Percentiles rank a stretch among this genome's conserved stretches.
Evolutionary conservation across 2,888 invertebrate genomes (phyloP).

Genomic region (Rotaria macrura): DNA sequence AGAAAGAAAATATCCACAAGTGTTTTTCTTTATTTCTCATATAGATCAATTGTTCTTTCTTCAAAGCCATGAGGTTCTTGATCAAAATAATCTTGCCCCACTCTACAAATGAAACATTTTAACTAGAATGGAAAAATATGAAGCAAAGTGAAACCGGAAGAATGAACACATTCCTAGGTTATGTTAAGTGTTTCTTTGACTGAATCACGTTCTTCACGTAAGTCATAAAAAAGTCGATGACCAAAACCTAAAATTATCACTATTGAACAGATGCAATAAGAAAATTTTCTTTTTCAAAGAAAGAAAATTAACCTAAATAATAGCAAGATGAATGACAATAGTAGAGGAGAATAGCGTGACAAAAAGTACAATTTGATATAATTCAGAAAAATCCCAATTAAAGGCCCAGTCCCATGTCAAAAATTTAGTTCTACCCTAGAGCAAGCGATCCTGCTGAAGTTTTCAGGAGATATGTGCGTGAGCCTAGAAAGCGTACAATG

Average conservation of each 20-base stretch:
- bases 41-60: constrained; percentile 52
- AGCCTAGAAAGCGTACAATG: too few species aligned
- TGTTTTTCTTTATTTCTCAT: background rate
- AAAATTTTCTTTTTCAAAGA: too few species aligned
- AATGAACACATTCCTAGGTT: background rate
- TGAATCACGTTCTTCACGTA: constrained; percentile 96
- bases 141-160: background rate
- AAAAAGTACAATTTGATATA: constrained; percentile 93
- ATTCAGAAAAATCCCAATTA: constrained; percentile 94
- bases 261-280: too few species aligned
- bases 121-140: constrained; percentile 53
- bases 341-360: constrained; percentile 99
- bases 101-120: constrained; percentile 97
- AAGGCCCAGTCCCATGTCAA: too few species aligned
- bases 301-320: constrained; percentile 72
- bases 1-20: background rate
- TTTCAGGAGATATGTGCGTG: too few species aligned
- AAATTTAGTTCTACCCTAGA: too few species aligned
- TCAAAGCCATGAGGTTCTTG: constrained; percentile 98
- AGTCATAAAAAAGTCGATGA: constrained; percentile 98
- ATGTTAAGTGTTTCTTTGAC: constrained; percentile 95
- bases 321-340: constrained; percentile 93
- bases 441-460: too few species aligned
- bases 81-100: constrained; percentile 95
- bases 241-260: constrained; percentile 70